phyloP scores from a whole-genome alignment of 2,888 invertebrate species.

The Chydorus sphaericus region DNA sequence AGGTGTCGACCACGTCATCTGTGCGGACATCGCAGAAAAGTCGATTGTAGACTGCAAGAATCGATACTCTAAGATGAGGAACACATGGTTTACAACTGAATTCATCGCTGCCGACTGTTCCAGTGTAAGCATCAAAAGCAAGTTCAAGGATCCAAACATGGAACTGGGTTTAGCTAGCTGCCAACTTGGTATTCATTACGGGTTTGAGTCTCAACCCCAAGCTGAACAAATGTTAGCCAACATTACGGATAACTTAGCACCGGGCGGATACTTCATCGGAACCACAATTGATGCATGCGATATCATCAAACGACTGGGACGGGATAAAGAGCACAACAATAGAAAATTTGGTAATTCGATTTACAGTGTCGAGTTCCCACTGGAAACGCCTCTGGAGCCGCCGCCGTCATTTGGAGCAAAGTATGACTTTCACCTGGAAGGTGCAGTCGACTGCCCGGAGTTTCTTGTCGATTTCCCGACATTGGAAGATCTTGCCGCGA shows the following conservation, averaged over 20 bases:
- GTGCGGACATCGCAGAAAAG: too few relatives aligned
- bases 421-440: slow-evolving; percentile 89
- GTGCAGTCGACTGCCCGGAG: slow-evolving; percentile 95
- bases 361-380: slow-evolving; percentile 54
- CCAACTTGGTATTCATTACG: slow-evolving; percentile 97
- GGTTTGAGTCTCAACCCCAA: slow-evolving; percentile 75
- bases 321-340: slow-evolving; percentile 22
- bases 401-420: slow-evolving; percentile 82
- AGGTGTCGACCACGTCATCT: too few relatives aligned
- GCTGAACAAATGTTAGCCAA: slow-evolving; percentile 86
- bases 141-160: too few relatives aligned
- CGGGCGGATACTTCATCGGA: slow-evolving; percentile 91
- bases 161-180: slow-evolving; percentile 83
- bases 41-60: too few relatives aligned
- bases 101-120: too few relatives aligned
- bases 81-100: too few relatives aligned
- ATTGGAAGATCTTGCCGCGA: slow-evolving; percentile 43
- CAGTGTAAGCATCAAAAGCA: too few relatives aligned
- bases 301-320: slow-evolving; percentile 44
- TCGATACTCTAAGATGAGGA: too few relatives aligned
- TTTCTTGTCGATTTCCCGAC: slow-evolving; percentile 89
- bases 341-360: slow-evolving; percentile 59
- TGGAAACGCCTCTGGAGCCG: slow-evolving; percentile 33
- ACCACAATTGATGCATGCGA: slow-evolving; percentile 90
- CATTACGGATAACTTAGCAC: slow-evolving; percentile 70